A percentile compares a stretch with the other conserved stretches of the same genome.
phyloP scores from a whole-genome alignment of 2,888 invertebrate species.

The Mylabris sibirica region DNA sequence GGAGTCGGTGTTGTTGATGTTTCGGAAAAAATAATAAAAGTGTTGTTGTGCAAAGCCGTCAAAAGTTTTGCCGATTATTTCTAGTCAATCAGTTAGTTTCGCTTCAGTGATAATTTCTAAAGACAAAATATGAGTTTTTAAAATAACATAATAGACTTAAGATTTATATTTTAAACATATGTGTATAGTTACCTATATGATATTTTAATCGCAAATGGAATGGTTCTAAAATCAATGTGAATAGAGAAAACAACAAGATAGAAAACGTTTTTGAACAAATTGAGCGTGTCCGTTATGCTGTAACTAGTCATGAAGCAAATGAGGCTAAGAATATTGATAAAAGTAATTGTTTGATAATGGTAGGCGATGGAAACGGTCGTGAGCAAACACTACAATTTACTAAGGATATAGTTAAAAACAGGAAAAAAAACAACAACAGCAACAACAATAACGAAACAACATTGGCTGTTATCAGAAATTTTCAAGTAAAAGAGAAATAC shows the following conservation, averaged over 20 bases:
- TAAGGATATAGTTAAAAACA: slow-evolving; percentile 17
- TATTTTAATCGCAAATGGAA: not conserved
- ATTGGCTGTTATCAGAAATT: not conserved
- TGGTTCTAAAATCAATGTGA: not conserved
- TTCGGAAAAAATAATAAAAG: slow-evolving; percentile 7
- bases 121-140: too few species aligned
- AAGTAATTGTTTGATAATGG: slow-evolving; percentile 61
- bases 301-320: slow-evolving; percentile 49
- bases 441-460: slow-evolving; percentile 8
- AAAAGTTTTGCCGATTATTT: too few species aligned
- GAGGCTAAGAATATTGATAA: slow-evolving; percentile 59
- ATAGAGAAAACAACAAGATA: not conserved
- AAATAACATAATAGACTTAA: too few species aligned
- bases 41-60: too few species aligned
- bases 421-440: slow-evolving; percentile 19
- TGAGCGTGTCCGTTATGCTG: slow-evolving; percentile 41
- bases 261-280: slow-evolving; percentile 33
- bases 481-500: not conserved
- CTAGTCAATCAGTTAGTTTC: too few species aligned
- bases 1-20: too few species aligned
- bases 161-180: too few species aligned
- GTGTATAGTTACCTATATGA: too few species aligned
- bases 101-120: too few species aligned
- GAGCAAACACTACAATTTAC: slow-evolving; percentile 59
- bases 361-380: slow-evolving; percentile 56